Conservation (phyloP, 2,797 vertebrate genomes). For the Falco naumanni region DNA sequence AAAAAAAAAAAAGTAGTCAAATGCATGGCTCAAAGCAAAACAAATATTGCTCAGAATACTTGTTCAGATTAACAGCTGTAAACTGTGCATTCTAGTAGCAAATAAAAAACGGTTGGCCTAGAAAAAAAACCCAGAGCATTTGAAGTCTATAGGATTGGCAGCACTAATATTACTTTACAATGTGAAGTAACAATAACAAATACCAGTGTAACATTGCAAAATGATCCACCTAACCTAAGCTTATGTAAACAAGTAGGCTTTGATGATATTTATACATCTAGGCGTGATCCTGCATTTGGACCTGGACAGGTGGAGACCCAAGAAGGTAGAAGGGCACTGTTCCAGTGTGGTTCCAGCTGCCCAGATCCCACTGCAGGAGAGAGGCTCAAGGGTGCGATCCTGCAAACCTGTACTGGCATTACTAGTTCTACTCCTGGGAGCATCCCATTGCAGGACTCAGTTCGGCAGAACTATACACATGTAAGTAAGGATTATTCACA, state of each 20-base stretch:
- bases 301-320: neutral
- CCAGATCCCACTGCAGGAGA: neutral
- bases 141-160: constrained; percentile 69
- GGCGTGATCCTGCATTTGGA: constrained; percentile 22
- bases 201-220: constrained; percentile 36
- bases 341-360: neutral
- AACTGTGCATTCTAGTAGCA: constrained; percentile 59
- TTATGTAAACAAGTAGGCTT: constrained; percentile 76
- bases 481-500: constrained; percentile 8
- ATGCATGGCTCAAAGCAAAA: constrained; percentile 46
- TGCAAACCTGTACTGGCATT: constrained; percentile 16
- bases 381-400: neutral
- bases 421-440: neutral
- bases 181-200: constrained; percentile 3
- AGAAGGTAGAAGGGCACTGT: neutral
- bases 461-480: neutral
- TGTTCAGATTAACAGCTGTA: constrained; percentile 52
- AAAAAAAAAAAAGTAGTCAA: neutral
- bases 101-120: constrained; percentile 32
- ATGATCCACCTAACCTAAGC: constrained; percentile 60
- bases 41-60: constrained; percentile 49
- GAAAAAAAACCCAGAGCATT: neutral
- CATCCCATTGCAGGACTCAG: neutral
- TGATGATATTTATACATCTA: constrained; percentile 14
- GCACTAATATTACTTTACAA: constrained; percentile 52